Conservation (phyloP, 2,888 invertebrate genomes). For the Chromoteleia sp. region DNA sequence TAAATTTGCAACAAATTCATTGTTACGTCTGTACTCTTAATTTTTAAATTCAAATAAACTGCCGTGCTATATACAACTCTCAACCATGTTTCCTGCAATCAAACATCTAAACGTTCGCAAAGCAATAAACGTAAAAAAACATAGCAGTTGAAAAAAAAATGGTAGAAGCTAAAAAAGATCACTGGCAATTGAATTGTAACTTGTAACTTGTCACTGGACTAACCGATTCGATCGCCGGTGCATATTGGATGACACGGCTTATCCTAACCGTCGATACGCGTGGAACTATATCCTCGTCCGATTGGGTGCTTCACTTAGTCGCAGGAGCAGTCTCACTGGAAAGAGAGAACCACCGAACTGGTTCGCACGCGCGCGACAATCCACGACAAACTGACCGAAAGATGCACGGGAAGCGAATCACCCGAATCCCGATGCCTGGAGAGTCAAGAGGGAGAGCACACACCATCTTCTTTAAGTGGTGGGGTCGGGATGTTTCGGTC, state of each 20-base stretch:
- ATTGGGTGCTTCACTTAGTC: slow-evolving; percentile 33
- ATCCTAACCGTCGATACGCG: slow-evolving; percentile 40
- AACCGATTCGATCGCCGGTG: slow-evolving; percentile 72
- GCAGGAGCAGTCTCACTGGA: slow-evolving; percentile 23
- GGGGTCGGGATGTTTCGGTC: slow-evolving; percentile 74
- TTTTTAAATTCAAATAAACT: too few relatives aligned
- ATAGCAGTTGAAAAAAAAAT: neutral
- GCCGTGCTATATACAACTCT: too few relatives aligned
- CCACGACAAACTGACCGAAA: slow-evolving; percentile 80
- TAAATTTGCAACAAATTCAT: too few relatives aligned
- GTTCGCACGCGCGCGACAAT: slow-evolving; percentile 75
- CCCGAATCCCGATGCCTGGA: slow-evolving; percentile 74
- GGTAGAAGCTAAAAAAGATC: neutral
- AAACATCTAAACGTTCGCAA: too few relatives aligned
- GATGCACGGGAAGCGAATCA: slow-evolving; percentile 75
- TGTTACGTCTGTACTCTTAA: too few relatives aligned
- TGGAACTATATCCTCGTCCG: slow-evolving; percentile 51
- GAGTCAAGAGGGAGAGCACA: slow-evolving; percentile 70
- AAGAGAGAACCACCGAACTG: slow-evolving; percentile 49
- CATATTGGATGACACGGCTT: slow-evolving; percentile 65
- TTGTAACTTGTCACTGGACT: slow-evolving; percentile 57
- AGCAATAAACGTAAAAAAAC: too few relatives aligned
- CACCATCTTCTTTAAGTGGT: slow-evolving; percentile 71
- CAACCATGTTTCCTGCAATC: too few relatives aligned
- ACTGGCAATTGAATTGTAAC: slow-evolving; percentile 12